A percentile compares a stretch with the other conserved stretches of the same genome.
Evolutionary conservation across 2,888 invertebrate species (phyloP).

Genomic region (Sesia apiformis): DNA sequence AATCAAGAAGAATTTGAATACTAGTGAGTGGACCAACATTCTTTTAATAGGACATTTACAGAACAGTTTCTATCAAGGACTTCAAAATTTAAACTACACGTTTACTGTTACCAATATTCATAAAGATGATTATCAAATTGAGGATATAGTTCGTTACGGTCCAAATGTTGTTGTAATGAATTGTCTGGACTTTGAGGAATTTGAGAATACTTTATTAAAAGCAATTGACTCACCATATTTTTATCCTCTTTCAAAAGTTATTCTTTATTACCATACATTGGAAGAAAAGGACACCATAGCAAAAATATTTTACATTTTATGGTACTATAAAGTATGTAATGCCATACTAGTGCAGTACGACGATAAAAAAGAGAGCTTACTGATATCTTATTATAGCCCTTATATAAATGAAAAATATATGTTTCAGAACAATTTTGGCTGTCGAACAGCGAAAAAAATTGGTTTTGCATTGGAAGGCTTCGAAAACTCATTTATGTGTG

Average conservation of each 20-base stretch:
- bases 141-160: slow-evolving; percentile 32
- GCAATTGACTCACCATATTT: slow-evolving; percentile 31
- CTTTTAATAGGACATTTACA: slow-evolving; percentile 38
- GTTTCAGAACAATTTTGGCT: slow-evolving; percentile 31
- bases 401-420: slow-evolving; percentile 29
- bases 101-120: slow-evolving; percentile 25
- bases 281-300: slow-evolving; percentile 21
- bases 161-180: slow-evolving; percentile 37
- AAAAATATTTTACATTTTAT: slow-evolving; percentile 41
- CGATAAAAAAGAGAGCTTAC: slow-evolving; percentile 18
- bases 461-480: slow-evolving; percentile 32
- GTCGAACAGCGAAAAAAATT: slow-evolving; percentile 38
- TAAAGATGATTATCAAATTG: slow-evolving; percentile 28
- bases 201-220: slow-evolving; percentile 36
- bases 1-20: slow-evolving; percentile 30
- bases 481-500: slow-evolving; percentile 35
- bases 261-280: slow-evolving; percentile 33
- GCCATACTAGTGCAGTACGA: slow-evolving; percentile 35
- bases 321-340: slow-evolving; percentile 45
- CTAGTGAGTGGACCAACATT: slow-evolving; percentile 44
- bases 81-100: slow-evolving; percentile 25
- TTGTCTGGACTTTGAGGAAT: slow-evolving; percentile 28
- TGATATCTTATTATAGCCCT: slow-evolving; percentile 35
- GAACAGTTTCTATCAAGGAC: slow-evolving; percentile 28
- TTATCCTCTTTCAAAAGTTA: slow-evolving; percentile 42